A percentile compares a stretch with the other conserved stretches of the same genome.
Conservation (phyloP, 1,140 invertebrate genomes). For the Microplitis demolitor region DNA sequence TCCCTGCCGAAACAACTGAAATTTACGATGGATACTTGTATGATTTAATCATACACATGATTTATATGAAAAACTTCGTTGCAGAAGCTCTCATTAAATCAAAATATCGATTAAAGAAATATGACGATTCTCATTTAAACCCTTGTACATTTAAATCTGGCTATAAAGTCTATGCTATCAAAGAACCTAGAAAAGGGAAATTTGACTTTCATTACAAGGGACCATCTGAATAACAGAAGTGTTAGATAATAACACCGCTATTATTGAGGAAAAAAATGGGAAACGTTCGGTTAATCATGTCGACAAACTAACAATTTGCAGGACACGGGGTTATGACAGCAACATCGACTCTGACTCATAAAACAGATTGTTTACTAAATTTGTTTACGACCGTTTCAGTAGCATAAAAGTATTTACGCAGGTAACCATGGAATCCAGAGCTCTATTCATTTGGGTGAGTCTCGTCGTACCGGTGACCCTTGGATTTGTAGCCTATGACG, state of each 20-base stretch:
- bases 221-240: constrained; percentile 2
- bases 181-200: too few relatives aligned
- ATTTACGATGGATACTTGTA: constrained; percentile 4
- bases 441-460: too few relatives aligned
- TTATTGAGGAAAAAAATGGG: neutral
- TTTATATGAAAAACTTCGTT: neutral
- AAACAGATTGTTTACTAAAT: too few relatives aligned
- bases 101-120: neutral
- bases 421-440: neutral
- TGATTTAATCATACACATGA: neutral
- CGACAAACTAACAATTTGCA: constrained; percentile 18
- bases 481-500: constrained; percentile 16
- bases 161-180: neutral
- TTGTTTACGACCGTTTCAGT: too few relatives aligned
- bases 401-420: neutral
- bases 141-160: neutral
- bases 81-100: neutral
- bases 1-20: neutral
- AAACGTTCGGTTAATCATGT: constrained; percentile 11
- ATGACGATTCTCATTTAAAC: neutral
- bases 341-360: neutral
- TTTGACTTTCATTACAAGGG: constrained; percentile 6
- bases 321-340: neutral
- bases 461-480: too few relatives aligned
- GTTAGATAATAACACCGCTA: constrained; percentile 8